A percentile compares a stretch with the other conserved stretches of the same genome.
phyloP scores from a whole-genome alignment of 2,113 vertebrate genomes.

The Lutjanus erythropterus region DNA sequence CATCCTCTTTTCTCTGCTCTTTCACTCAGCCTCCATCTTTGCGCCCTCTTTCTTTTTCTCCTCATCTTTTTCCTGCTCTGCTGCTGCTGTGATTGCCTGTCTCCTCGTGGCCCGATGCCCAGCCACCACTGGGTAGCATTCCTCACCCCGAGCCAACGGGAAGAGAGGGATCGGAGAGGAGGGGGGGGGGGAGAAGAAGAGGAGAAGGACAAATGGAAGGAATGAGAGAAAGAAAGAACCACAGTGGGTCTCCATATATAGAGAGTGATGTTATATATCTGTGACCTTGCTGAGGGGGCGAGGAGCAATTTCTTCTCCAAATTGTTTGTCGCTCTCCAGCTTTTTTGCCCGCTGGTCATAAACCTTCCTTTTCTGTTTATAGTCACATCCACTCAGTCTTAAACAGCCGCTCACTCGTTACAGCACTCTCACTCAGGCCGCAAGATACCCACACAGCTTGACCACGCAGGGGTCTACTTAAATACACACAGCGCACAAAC shows the following conservation, averaged over 20 bases:
- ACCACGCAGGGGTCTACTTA: conserved; percentile 50
- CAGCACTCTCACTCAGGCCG: conserved; percentile 43
- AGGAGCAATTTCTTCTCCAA: conserved; percentile 35
- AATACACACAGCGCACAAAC: conserved; percentile 38
- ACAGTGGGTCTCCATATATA: conserved; percentile 64
- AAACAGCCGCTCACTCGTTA: conserved; percentile 25
- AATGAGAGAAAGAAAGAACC: conserved; percentile 54
- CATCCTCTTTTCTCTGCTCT: not conserved
- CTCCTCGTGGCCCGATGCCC: conserved; percentile 80
- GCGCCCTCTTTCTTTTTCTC: conserved; percentile 32
- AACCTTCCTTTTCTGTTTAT: conserved; percentile 70
- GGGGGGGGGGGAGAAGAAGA: not conserved
- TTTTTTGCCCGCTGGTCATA: conserved; percentile 46
- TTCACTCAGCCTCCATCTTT: conserved; percentile 16
- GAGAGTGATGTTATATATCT: conserved; percentile 52
- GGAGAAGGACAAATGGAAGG: conserved; percentile 61
- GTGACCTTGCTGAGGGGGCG: conserved; percentile 21
- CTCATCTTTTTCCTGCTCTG: conserved; percentile 58
- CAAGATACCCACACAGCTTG: conserved; percentile 53
- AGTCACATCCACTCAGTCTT: conserved; percentile 46
- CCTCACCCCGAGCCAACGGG: conserved; percentile 70
- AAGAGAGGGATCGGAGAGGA: conserved; percentile 48
- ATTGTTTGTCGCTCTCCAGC: conserved; percentile 25
- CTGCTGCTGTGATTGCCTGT: conserved; percentile 67
- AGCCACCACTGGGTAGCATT: conserved; percentile 82